A percentile compares a stretch with the other conserved stretches of the same genome.
Evolutionary conservation across 2,797 vertebrate genomes (phyloP).

Genomic region (Enteromius thamalakanensis): DNA sequence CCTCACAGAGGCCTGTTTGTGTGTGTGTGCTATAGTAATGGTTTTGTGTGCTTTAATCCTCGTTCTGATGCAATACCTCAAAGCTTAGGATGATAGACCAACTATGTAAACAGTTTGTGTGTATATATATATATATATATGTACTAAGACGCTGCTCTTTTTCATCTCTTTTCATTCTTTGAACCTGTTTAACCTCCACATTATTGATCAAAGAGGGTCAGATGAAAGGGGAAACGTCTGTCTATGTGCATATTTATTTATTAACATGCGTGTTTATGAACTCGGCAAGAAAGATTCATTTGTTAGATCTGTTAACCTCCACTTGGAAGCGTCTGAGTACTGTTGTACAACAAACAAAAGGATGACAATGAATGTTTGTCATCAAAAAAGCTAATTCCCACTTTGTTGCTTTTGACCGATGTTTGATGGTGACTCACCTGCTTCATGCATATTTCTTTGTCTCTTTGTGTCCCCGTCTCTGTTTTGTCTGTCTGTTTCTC

Average conservation of each 20-base stretch:
- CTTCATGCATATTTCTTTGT: constrained; percentile 34
- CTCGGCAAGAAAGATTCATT: neutral
- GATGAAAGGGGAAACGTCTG: constrained; percentile 34
- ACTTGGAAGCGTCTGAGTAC: neutral
- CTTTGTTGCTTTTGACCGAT: constrained; percentile 16
- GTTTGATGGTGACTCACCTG: constrained; percentile 37
- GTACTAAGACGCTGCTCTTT: constrained; percentile 44
- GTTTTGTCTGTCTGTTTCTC: constrained; percentile 25
- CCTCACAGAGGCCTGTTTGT: constrained; percentile 22
- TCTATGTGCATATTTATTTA: neutral
- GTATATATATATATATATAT: neutral
- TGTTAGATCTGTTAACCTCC: constrained; percentile 10
- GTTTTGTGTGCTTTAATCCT: constrained; percentile 52
- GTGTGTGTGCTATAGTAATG: constrained; percentile 33
- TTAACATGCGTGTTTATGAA: neutral
- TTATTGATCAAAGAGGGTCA: constrained; percentile 52
- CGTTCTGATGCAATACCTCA: constrained; percentile 47
- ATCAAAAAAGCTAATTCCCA: constrained; percentile 21
- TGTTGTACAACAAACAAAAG: constrained; percentile 2
- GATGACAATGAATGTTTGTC: constrained; percentile 24
- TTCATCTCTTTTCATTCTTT: constrained; percentile 48
- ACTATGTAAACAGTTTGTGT: constrained; percentile 10
- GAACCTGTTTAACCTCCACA: constrained; percentile 46
- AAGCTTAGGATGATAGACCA: constrained; percentile 24
- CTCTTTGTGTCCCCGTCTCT: constrained; percentile 30